Percentiles rank a stretch among this genome's conserved stretches.
These are phyloP conservation scores for Bombus consobrinus DNA, from an alignment of 1,140 invertebrate genomes.

Conservation along the genomic window DNA sequence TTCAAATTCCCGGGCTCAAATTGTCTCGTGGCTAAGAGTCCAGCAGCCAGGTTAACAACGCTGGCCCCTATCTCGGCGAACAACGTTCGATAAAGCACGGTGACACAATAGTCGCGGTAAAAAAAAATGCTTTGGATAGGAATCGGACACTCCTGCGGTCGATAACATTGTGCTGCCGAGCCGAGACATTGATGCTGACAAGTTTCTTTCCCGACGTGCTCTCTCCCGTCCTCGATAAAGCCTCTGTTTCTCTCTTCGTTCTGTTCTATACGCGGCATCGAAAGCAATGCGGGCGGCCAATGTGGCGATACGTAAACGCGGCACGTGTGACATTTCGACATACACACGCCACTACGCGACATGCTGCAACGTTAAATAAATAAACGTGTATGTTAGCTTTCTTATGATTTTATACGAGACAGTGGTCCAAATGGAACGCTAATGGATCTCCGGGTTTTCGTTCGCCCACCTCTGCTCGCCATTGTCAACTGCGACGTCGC, in stretches of 20 bases:
- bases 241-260: not conserved
- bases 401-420: not conserved
- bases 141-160: slow-evolving; percentile 41
- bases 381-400: not conserved
- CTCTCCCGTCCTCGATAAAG: not conserved
- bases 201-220: slow-evolving; percentile 32
- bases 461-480: not conserved
- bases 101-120: slow-evolving; percentile 19
- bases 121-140: slow-evolving; percentile 18
- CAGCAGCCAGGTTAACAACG: not conserved
- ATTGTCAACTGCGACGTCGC: too few relatives aligned
- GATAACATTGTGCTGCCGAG: slow-evolving; percentile 50
- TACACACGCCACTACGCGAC: not conserved
- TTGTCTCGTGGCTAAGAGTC: not conserved
- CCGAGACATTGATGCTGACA: slow-evolving; percentile 50
- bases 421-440: slow-evolving; percentile 15
- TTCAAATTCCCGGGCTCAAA: slow-evolving; percentile 15
- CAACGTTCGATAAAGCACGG: slow-evolving; percentile 30
- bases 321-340: slow-evolving; percentile 48
- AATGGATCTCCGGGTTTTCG: slow-evolving; percentile 32
- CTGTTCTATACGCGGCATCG: not conserved
- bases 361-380: slow-evolving; percentile 27
- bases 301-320: slow-evolving; percentile 30
- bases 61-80: slow-evolving; percentile 1
- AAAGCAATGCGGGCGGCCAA: slow-evolving; percentile 43